phyloP scores from a whole-genome alignment of 1,140 invertebrate species.

The Drosophila punjabiensis region DNA sequence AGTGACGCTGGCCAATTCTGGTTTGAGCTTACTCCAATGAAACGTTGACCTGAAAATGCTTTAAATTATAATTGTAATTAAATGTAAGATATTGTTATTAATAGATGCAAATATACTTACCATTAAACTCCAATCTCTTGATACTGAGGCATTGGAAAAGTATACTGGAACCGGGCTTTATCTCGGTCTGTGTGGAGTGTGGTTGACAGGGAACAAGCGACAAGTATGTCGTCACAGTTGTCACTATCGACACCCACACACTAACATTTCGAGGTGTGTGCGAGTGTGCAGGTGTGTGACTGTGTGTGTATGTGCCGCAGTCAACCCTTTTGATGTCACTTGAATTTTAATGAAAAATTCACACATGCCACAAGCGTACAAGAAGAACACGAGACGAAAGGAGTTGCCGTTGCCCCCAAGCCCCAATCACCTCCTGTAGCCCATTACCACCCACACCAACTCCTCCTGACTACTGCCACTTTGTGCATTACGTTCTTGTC shows the following conservation, averaged over 20 bases:
- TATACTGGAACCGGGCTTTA: not conserved
- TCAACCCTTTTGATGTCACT: slow-evolving; percentile 84
- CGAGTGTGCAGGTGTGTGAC: slow-evolving; percentile 1
- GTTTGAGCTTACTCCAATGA: not conserved
- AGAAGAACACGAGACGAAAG: slow-evolving; percentile 51
- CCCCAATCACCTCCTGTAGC: not conserved
- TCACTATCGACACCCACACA: slow-evolving; percentile 75
- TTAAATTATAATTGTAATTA: not conserved
- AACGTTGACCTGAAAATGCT: not conserved
- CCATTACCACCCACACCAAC: not conserved
- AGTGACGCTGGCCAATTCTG: slow-evolving; percentile 50
- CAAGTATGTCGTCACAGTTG: slow-evolving; percentile 82
- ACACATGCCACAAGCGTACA: slow-evolving; percentile 81
- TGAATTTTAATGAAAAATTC: slow-evolving; percentile 84
- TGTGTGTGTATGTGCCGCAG: slow-evolving; percentile 51
- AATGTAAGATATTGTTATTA: no score
- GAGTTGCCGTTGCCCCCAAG: not conserved
- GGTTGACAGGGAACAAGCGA: slow-evolving; percentile 71
- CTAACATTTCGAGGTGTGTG: slow-evolving; percentile 11
- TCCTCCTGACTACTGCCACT: slow-evolving; percentile 17
- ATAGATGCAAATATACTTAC: not conserved
- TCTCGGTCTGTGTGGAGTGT: slow-evolving; percentile 25
- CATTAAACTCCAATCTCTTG: no score
- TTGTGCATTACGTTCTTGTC: slow-evolving; percentile 61
- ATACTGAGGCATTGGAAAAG: not conserved